phyloP scores from a whole-genome alignment of 1,140 invertebrate species.

The Camponotus floridanus region DNA sequence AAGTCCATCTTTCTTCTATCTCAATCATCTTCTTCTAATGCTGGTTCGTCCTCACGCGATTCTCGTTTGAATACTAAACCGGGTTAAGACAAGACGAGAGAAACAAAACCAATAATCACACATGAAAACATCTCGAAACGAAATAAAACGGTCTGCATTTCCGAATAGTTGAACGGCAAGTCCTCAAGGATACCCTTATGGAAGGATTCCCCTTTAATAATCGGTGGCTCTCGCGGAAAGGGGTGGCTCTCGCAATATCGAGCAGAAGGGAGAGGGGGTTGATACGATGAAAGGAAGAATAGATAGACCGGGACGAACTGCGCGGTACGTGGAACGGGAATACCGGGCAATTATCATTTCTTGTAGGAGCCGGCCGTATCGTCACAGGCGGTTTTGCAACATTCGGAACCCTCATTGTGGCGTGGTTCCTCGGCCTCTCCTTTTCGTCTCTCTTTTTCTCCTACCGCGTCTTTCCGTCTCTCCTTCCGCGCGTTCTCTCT shows the following conservation, averaged over 20 bases:
- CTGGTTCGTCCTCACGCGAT: constrained; percentile 40
- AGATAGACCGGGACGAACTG: constrained; percentile 60
- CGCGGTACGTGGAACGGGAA: constrained; percentile 66
- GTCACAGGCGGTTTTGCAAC: constrained; percentile 80
- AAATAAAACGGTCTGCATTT: constrained; percentile 35
- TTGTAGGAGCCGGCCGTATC: constrained; percentile 75
- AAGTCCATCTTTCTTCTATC: constrained; percentile 13
- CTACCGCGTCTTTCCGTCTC: constrained; percentile 16
- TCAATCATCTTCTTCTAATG: constrained; percentile 40
- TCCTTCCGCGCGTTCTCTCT: neutral
- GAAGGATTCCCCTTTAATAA: constrained; percentile 38
- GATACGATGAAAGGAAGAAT: constrained; percentile 23
- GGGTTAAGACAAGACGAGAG: constrained; percentile 37
- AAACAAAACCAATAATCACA: constrained; percentile 55
- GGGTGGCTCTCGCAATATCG: constrained; percentile 41
- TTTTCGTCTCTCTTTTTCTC: constrained; percentile 24
- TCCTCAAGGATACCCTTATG: constrained; percentile 36
- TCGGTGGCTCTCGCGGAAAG: constrained; percentile 23
- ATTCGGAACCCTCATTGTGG: constrained; percentile 80
- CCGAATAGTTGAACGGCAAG: constrained; percentile 17
- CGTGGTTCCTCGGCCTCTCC: constrained; percentile 67
- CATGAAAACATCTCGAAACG: constrained; percentile 29
- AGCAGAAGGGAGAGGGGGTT: neutral
- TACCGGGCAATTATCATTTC: constrained; percentile 80
- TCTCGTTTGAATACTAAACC: constrained; percentile 46